phyloP scores from a whole-genome alignment of 2,888 invertebrate species.

The Epirrhoe alternata region DNA sequence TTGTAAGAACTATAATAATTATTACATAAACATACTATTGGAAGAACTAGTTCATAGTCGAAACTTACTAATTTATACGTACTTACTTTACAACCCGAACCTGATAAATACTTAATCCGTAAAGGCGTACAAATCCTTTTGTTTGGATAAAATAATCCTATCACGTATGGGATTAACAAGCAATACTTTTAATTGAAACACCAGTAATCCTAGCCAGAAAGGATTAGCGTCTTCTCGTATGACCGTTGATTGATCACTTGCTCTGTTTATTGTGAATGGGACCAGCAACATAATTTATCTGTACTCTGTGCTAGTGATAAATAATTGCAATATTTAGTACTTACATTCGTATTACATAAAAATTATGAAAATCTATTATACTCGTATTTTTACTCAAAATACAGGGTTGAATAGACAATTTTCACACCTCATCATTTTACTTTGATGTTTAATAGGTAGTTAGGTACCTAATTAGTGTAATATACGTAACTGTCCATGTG shows the following conservation, averaged over 20 bases:
- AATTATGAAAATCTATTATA: too few relatives aligned
- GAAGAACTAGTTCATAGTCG: background rate
- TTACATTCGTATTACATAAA: too few relatives aligned
- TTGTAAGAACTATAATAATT: too few relatives aligned
- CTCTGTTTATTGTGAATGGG: slow-evolving; percentile 10
- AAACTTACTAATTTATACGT: background rate
- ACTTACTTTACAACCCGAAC: background rate
- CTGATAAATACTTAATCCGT: slow-evolving; percentile 3
- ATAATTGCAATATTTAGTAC: too few relatives aligned
- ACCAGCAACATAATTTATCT: too few relatives aligned
- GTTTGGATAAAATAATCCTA: slow-evolving; percentile 49
- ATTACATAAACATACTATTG: too few relatives aligned
- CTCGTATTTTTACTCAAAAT: too few relatives aligned
- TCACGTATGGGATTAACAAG: slow-evolving; percentile 56
- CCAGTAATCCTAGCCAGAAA: slow-evolving; percentile 55
- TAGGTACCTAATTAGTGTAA: background rate
- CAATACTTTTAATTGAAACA: slow-evolving; percentile 59
- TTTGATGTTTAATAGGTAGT: background rate
- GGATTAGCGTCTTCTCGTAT: slow-evolving; percentile 54
- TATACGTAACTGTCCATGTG: background rate
- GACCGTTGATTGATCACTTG: slow-evolving; percentile 32
- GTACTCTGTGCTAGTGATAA: too few relatives aligned
- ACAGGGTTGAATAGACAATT: background rate
- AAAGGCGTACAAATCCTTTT: slow-evolving; percentile 36
- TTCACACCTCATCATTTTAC: background rate